A percentile compares a stretch with the other conserved stretches of the same genome.
Conservation (phyloP, 2,113 vertebrate species). For the Paradoxurus hermaphroditus region DNA sequence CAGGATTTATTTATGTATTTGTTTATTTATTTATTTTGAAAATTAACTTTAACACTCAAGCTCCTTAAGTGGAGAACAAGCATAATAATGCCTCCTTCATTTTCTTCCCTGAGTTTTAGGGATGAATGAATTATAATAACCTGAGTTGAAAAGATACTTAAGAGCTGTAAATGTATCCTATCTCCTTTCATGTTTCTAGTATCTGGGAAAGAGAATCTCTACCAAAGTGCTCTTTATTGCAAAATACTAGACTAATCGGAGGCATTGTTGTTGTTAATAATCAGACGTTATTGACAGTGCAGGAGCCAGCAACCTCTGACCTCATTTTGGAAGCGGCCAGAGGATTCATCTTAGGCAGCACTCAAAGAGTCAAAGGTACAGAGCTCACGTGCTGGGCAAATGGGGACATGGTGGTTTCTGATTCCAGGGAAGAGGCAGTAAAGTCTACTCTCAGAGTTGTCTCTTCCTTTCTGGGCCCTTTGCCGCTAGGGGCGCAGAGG, state of each 20-base stretch:
- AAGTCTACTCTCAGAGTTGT: neutral
- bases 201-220: neutral
- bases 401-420: neutral
- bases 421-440: neutral
- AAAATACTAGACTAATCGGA: neutral
- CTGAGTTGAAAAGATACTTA: neutral
- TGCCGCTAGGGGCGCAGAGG: neutral
- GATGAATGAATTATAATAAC: neutral
- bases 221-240: neutral
- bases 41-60: neutral
- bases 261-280: neutral
- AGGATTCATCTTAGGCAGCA: constrained; percentile 44
- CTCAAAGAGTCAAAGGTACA: neutral
- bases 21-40: too few species aligned
- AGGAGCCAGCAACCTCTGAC: neutral
- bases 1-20: neutral
- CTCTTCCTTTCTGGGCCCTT: constrained; percentile 14
- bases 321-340: neutral
- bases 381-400: neutral
- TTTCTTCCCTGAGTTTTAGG: neutral
- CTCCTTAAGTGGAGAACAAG: neutral
- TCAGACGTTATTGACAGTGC: neutral
- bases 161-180: neutral
- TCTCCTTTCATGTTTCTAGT: neutral
- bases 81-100: neutral